Evolutionary conservation across 2,888 invertebrate genomes (phyloP), one percentile per base, ranked within the genome.

Genomic region (Agriopis aurantiaria): DNA sequence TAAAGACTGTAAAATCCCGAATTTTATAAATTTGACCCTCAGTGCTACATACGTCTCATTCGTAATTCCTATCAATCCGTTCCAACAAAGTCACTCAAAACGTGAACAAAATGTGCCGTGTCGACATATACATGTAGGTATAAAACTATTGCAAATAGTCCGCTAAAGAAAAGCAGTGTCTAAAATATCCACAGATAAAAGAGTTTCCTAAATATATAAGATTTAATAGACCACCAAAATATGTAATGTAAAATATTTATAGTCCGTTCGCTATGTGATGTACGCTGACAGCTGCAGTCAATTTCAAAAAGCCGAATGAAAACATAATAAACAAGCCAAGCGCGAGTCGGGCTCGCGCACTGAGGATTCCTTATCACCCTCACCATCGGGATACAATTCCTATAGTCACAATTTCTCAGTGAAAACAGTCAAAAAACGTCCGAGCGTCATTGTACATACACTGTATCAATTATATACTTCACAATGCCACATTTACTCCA

Each of bases 51-150:
- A 23, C 48, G 2, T 51, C 40, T 55, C 14, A 11, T 14, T 14
- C 48, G 6, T 11, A 60, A 40, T n/a, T 14, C 8, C 14, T 6
- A 57, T 9, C 33, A 33, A n/a, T 9, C 59, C 33, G 40, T n/a
- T 60, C 49, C 60, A 51, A 40, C 49, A 49, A 23, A 33, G 17
- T 17, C 8, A 46, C 48, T 33, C 59, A 43, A 46, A 56, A 57
- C 65, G 51, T 60, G 80, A 80, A 87, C 90, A 91, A 91, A 91
- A 90, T 91, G 91, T 90, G 84, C 91, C 88, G 86, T 88, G 90
- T 84, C 84, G 87, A 87, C 89, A 88, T 86, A 78, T 70, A 57
- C 67, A 73, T 60, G 56, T 71, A 72, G 56, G 51, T 68, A 73
- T 71, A 72, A 73, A 74, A 72, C 58, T 74, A 77, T 73, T 65